Conservation (phyloP, 2,797 vertebrate genomes). For the Percopsis omiscomaycus region DNA sequence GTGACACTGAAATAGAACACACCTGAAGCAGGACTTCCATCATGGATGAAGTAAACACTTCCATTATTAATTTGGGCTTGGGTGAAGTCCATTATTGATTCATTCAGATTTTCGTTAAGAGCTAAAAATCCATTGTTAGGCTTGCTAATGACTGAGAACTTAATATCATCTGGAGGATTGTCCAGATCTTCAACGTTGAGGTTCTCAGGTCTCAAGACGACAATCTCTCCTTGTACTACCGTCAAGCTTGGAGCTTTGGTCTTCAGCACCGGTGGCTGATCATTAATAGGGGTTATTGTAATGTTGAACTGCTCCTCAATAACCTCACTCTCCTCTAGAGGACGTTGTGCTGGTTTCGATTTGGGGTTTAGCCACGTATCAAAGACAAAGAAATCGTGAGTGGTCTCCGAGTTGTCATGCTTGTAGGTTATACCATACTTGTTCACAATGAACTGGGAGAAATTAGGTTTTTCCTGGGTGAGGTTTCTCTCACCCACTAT, state of each 20-base stretch:
- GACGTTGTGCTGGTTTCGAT: slow-evolving; percentile 75
- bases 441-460: slow-evolving; percentile 87
- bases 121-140: slow-evolving; percentile 89
- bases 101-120: slow-evolving; percentile 68
- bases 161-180: slow-evolving; percentile 82
- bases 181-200: slow-evolving; percentile 87
- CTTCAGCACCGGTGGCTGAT: slow-evolving; percentile 86
- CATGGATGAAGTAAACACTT: slow-evolving; percentile 85
- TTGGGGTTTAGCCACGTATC: slow-evolving; percentile 85
- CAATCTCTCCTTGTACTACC: slow-evolving; percentile 81
- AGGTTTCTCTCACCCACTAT: slow-evolving; percentile 85
- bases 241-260: slow-evolving; percentile 82
- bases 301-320: slow-evolving; percentile 87
- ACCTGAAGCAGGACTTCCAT: slow-evolving; percentile 83
- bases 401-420: slow-evolving; percentile 88
- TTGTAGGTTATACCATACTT: slow-evolving; percentile 85
- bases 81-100: slow-evolving; percentile 79
- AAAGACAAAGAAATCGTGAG: slow-evolving; percentile 82
- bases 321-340: slow-evolving; percentile 69
- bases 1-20: slow-evolving; percentile 92
- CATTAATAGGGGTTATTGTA: slow-evolving; percentile 83
- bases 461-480: slow-evolving; percentile 86
- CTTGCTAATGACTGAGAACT: slow-evolving; percentile 80
- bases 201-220: slow-evolving; percentile 76
- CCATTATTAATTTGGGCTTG: slow-evolving; percentile 85